Evolutionary conservation across 2,888 invertebrate species (phyloP).

Genomic region (Mythimna ferrago): DNA sequence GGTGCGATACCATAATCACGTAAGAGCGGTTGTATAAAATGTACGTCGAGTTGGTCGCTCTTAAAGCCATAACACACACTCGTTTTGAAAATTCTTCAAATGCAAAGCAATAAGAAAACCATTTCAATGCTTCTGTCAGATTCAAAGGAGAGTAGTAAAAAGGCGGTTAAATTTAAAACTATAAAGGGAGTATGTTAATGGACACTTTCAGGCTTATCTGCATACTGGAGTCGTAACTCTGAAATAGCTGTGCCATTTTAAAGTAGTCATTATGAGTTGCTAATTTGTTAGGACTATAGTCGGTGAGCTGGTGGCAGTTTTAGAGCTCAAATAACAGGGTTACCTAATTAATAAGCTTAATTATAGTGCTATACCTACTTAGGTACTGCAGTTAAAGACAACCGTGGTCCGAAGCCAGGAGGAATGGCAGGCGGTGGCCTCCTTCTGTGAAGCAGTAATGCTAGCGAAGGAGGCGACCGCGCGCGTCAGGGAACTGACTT

Average conservation of each 20-base stretch:
- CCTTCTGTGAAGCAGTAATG: too few relatives aligned
- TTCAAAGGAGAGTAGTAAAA: constrained; percentile 51
- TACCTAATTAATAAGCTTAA: neutral
- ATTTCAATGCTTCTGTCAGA: constrained; percentile 39
- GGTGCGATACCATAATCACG: too few relatives aligned
- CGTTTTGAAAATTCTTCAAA: constrained; percentile 38
- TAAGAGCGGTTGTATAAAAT: too few relatives aligned
- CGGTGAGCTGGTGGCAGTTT: neutral
- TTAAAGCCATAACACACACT: constrained; percentile 31
- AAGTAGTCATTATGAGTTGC: constrained; percentile 23
- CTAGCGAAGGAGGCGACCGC: too few relatives aligned
- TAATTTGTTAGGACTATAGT: constrained; percentile 14
- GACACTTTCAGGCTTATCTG: constrained; percentile 52
- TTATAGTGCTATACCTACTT: too few relatives aligned
- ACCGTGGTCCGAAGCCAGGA: too few relatives aligned
- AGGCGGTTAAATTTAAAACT: constrained; percentile 55
- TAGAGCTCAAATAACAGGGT: neutral
- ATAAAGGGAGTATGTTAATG: constrained; percentile 56
- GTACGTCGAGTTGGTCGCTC: too few relatives aligned
- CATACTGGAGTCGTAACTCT: constrained; percentile 31
- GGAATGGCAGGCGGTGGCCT: too few relatives aligned
- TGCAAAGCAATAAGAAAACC: constrained; percentile 43
- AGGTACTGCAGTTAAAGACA: too few relatives aligned
- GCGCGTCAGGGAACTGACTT: too few relatives aligned
- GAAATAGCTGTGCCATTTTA: constrained; percentile 38